These are phyloP conservation scores for Trachurus trachurus DNA, from an alignment of 2,797 vertebrate species.

Conservation along the genomic window DNA sequence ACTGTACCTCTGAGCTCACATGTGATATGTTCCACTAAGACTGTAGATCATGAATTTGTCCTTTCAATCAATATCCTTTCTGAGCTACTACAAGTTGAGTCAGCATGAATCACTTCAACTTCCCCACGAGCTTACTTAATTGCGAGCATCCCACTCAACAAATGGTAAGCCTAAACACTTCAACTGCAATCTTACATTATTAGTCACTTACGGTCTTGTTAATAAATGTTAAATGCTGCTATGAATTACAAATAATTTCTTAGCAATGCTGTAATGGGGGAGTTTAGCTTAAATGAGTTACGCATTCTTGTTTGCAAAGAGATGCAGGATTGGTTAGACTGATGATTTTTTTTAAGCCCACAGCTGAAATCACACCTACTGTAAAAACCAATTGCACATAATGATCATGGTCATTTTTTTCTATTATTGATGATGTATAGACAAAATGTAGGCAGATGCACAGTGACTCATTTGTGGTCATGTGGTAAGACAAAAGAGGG, in stretches of 20 bases:
- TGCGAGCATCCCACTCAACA: slow-evolving; percentile 46
- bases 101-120: slow-evolving; percentile 20
- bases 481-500: background rate
- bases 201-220: slow-evolving; percentile 36
- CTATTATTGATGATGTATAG: background rate
- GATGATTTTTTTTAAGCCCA: background rate
- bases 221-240: slow-evolving; percentile 37
- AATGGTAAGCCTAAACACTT: slow-evolving; percentile 24
- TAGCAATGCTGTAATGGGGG: slow-evolving; percentile 28
- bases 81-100: slow-evolving; percentile 13
- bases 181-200: slow-evolving; percentile 16
- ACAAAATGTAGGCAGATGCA: background rate
- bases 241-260: slow-evolving; percentile 41
- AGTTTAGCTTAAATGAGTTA: slow-evolving; percentile 47
- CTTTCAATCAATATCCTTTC: slow-evolving; percentile 37
- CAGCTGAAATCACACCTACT: slow-evolving; percentile 18
- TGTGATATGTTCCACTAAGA: slow-evolving; percentile 3
- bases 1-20: background rate
- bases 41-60: slow-evolving; percentile 15
- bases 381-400: slow-evolving; percentile 27
- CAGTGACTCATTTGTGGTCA: background rate
- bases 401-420: slow-evolving; percentile 25
- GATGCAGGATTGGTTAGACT: slow-evolving; percentile 18
- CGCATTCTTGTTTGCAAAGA: slow-evolving; percentile 20
- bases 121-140: slow-evolving; percentile 23